phyloP scores from a whole-genome alignment of 1,140 invertebrate species.

The Aphidius gifuensis region DNA sequence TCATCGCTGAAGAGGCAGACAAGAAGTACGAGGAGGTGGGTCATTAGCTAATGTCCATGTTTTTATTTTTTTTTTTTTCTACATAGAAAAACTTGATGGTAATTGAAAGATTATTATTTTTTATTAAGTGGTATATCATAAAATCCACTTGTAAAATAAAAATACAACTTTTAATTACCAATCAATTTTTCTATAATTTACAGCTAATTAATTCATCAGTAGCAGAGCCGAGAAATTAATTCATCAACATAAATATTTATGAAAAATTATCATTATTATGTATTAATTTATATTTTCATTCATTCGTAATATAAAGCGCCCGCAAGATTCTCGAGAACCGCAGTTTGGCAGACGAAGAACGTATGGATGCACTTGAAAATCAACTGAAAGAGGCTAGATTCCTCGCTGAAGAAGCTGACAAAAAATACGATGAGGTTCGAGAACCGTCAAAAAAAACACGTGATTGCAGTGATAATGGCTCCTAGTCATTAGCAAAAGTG shows the following conservation, averaged over 20 bases:
- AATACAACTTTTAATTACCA: neutral
- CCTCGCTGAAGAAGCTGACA: conserved; percentile 99
- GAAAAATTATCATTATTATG: neutral
- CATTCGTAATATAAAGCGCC: conserved; percentile 66
- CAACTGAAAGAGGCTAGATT: conserved; percentile 99
- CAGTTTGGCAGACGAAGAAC: conserved; percentile 98
- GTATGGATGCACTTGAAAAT: conserved; percentile 98
- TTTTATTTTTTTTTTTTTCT: conserved; percentile 2
- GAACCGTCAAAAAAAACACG: conserved; percentile 41
- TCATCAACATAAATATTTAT: conserved; percentile 6
- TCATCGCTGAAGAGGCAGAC: conserved; percentile 97
- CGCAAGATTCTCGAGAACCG: conserved; percentile 99
- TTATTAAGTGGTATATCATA: no score
- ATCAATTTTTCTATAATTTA: conserved; percentile 19
- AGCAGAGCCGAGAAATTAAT: conserved; percentile 24
- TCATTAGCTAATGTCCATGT: conserved; percentile 32
- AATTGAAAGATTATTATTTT: neutral
- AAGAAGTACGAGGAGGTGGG: conserved; percentile 99
- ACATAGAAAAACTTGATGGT: conserved; percentile 9
- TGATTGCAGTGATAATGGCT: conserved; percentile 52
- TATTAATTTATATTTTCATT: conserved; percentile 32
- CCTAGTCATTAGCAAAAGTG: conserved; percentile 52
- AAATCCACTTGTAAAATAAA: no score
- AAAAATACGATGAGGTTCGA: conserved; percentile 99
- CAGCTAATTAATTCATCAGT: conserved; percentile 24